Evolutionary conservation across 2,113 vertebrate species (phyloP).

Genomic region (Pseudorectes ferrugineus): DNA sequence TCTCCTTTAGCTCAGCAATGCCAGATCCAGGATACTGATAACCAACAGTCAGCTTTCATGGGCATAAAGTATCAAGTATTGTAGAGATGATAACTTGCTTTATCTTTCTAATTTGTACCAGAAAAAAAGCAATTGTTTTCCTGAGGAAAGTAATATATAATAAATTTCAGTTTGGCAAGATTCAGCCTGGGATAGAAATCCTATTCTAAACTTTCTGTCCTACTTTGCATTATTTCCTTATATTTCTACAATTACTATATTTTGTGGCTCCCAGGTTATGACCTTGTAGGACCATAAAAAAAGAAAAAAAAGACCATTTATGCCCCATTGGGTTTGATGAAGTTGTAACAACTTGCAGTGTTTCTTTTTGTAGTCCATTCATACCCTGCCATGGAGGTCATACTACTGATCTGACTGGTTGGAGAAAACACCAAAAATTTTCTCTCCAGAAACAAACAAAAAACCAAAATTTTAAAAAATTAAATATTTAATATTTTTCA

Average conservation of each 20-base stretch:
- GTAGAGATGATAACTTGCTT: background rate
- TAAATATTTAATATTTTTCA: background rate
- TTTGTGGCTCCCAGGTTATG: background rate
- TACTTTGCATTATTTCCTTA: background rate
- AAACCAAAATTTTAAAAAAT: background rate
- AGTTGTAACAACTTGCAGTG: background rate
- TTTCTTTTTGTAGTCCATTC: background rate
- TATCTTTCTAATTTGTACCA: background rate
- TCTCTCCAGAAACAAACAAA: background rate
- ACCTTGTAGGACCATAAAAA: background rate
- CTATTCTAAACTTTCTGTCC: background rate
- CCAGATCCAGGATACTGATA: background rate
- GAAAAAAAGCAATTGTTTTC: background rate
- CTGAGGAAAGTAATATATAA: background rate
- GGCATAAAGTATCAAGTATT: background rate
- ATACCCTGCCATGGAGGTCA: background rate
- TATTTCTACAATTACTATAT: background rate
- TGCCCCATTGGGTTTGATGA: background rate
- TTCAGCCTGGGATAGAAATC: background rate
- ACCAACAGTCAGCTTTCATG: background rate
- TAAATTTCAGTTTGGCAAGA: background rate
- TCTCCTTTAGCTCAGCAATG: background rate
- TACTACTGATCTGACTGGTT: no score
- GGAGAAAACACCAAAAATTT: background rate
- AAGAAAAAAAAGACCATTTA: background rate